These are phyloP conservation scores for Sciurus carolinensis DNA, from an alignment of 2,797 vertebrate species.

Conservation along the genomic window DNA sequence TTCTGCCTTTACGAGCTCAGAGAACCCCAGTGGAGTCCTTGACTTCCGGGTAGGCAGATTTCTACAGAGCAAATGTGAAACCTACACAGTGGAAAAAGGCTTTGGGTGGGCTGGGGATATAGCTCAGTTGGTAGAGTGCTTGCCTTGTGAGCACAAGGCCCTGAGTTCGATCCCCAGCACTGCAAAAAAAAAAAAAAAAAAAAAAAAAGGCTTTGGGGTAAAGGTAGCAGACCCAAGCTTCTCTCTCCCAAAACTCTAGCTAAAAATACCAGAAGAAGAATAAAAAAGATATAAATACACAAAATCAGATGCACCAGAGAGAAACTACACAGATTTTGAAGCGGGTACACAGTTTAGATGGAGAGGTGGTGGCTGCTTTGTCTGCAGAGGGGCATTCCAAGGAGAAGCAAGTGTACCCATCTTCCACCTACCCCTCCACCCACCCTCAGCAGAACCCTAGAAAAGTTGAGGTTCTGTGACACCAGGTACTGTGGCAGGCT, in stretches of 20 bases:
- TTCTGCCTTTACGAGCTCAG: not conserved
- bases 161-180: no score
- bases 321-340: not conserved
- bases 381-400: not conserved
- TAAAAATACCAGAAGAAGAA: constrained; percentile 57
- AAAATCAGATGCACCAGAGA: constrained; percentile 3
- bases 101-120: not conserved
- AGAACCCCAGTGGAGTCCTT: not conserved
- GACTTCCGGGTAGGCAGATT: not conserved
- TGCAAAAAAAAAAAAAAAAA: no score
- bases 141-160: no score
- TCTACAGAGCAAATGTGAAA: constrained; percentile 49
- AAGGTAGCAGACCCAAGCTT: not conserved
- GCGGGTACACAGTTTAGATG: not conserved
- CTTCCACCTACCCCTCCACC: not conserved
- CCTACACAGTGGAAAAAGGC: not conserved
- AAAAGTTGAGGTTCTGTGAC: not conserved
- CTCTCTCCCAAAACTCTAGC: not conserved
- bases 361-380: not conserved
- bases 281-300: constrained; percentile 9
- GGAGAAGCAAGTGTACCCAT: not conserved
- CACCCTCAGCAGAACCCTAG: not conserved
- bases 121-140: no score
- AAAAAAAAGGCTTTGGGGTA: constrained; percentile 33
- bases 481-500: not conserved